Base-by-base conservation (phyloP, 2,888 invertebrate genomes). In the Torymus auratus region DNA sequence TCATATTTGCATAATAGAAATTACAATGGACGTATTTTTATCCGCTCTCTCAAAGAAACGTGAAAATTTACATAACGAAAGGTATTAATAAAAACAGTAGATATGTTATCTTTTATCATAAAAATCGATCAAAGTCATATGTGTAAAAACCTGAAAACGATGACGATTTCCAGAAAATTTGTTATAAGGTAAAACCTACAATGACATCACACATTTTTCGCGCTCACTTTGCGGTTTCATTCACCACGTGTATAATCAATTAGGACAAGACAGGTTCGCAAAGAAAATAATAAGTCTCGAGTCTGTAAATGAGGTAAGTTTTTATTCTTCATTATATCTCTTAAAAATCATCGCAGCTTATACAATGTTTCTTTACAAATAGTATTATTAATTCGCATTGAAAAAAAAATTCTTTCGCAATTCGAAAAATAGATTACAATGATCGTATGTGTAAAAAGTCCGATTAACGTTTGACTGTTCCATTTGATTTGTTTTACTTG, bases 241-340 rank as follows among this genome's bases (percentile, higher is more conserved):
- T 41, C 41, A 7, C 41, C 41, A 41, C 7, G 41, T 41, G 7
- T 41, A 41, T 41, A 41, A 41, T 41, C 41, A 41, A 41, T 41
- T 41, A 41, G 41, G 41, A 41, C 41, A 41, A 41, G 41, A 41
- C 7, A 7, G 41, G 41, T 41, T 41, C 41, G 5, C 41, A 50
- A 13, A 56, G 12, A 28, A 28, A 68, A 58, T 56, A 50, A 78
- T 52, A 17, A n/a, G 15, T 11, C 20, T 23, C 23, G 14, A 53
- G 62, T 61, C 52, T 73, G 58, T 53, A 78, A 72, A 67, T 78
- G 73, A 79, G 67, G 68, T 79, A 79, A 73, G 28, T 71, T 73
- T 79, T 73, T 79, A 73, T 79, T 79, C 20, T 68, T 77, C 20
- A 61, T 41, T 68, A 53, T 60, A 62, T 68, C n/a, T 64, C 71